A percentile compares a stretch with the other conserved stretches of the same genome.
These are phyloP conservation scores for Colletes gigas DNA, from an alignment of 1,140 invertebrate species.

Conservation along the genomic window DNA sequence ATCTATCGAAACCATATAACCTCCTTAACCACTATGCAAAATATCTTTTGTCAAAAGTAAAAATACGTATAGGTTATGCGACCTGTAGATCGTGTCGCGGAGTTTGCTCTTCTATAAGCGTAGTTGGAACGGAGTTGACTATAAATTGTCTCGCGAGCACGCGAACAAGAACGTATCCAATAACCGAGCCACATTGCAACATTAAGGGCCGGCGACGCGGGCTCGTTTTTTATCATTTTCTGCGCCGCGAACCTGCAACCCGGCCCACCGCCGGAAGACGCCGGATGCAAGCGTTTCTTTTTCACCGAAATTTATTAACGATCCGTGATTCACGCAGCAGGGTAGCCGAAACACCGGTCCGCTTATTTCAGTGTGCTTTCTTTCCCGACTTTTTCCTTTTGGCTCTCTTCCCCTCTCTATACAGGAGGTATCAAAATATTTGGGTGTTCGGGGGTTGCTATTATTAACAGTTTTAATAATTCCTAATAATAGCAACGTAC, in stretches of 20 bases:
- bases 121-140: no score
- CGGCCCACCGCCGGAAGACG: neutral
- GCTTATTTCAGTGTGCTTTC: constrained; percentile 19
- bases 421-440: neutral
- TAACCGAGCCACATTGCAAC: neutral
- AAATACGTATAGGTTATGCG: no score
- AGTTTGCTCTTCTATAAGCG: no score
- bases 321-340: constrained; percentile 48
- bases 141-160: constrained; percentile 6
- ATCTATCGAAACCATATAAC: no score
- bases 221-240: neutral
- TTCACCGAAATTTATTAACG: constrained; percentile 55
- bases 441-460: no score
- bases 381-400: neutral
- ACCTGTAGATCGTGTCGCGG: no score
- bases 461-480: no score
- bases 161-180: neutral
- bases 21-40: no score
- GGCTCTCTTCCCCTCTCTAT: neutral
- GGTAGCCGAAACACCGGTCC: constrained; percentile 17
- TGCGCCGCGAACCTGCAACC: neutral
- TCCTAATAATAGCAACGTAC: no score
- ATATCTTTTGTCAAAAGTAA: no score
- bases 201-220: neutral
- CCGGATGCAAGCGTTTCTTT: constrained; percentile 26